A percentile compares a stretch with the other conserved stretches of the same genome.
These are phyloP conservation scores for Thunnus thynnus DNA, from an alignment of 2,113 vertebrate genomes.

Conservation along the genomic window DNA sequence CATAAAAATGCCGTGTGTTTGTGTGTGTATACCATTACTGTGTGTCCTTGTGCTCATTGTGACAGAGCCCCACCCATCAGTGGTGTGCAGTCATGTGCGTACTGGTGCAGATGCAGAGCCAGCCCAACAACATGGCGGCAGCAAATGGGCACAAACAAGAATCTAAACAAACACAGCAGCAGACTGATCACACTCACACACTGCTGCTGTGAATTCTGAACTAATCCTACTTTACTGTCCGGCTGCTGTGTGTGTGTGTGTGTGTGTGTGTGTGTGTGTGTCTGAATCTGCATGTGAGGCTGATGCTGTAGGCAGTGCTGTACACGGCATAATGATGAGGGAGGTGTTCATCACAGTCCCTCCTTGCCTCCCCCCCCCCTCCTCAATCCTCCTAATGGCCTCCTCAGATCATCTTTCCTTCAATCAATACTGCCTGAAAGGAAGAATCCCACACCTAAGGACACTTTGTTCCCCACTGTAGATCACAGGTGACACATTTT, in stretches of 20 bases:
- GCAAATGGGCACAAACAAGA: slow-evolving; percentile 40
- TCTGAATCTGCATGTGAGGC: slow-evolving; percentile 43
- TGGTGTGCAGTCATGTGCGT: slow-evolving; percentile 59
- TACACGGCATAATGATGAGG: slow-evolving; percentile 66
- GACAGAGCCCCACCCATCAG: slow-evolving; percentile 71
- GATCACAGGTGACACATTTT: slow-evolving; percentile 71
- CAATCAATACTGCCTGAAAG: slow-evolving; percentile 79
- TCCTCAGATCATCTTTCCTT: slow-evolving; percentile 73
- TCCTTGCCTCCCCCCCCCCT: slow-evolving; percentile 34
- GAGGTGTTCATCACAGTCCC: slow-evolving; percentile 66
- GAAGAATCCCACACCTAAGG: slow-evolving; percentile 73
- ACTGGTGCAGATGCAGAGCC: slow-evolving; percentile 59
- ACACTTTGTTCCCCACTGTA: slow-evolving; percentile 63
- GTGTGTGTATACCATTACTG: slow-evolving; percentile 37
- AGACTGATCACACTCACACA: slow-evolving; percentile 8
- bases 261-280: background rate
- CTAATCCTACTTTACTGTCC: slow-evolving; percentile 41
- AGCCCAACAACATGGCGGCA: slow-evolving; percentile 49
- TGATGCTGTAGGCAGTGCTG: slow-evolving; percentile 56
- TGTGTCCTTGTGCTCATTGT: slow-evolving; percentile 60
- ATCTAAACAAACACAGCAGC: slow-evolving; percentile 34
- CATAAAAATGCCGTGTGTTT: slow-evolving; percentile 43
- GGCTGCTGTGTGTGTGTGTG: background rate
- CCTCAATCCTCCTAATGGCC: slow-evolving; percentile 74
- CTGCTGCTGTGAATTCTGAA: slow-evolving; percentile 42